Evolutionary conservation across 2,113 vertebrate species (phyloP).

Genomic region (Carlito syrichta): DNA sequence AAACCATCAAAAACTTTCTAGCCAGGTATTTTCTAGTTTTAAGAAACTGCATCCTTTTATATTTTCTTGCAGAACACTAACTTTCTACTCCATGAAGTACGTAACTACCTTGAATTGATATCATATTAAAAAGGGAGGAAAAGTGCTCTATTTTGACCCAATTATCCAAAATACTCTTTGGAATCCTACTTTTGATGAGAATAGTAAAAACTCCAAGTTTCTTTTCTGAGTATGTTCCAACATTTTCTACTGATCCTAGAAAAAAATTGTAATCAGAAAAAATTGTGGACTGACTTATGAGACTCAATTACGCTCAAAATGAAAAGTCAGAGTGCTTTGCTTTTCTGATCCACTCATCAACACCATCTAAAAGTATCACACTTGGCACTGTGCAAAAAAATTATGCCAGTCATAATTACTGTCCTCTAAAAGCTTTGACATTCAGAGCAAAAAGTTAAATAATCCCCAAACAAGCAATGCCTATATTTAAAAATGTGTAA

Average conservation of each 20-base stretch:
- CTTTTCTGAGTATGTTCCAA: neutral
- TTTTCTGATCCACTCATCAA: constrained; percentile 17
- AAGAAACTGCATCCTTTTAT: neutral
- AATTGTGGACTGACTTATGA: neutral
- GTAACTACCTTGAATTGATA: neutral
- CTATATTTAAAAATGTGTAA: neutral
- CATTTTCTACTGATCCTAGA: neutral
- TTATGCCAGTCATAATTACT: neutral
- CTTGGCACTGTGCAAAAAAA: neutral
- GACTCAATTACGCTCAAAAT: constrained; percentile 6
- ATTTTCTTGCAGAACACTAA: neutral
- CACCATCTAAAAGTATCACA: neutral
- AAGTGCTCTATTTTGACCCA: neutral
- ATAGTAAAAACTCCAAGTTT: neutral
- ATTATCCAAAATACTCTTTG: neutral
- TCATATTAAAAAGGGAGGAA: neutral
- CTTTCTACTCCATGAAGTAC: neutral
- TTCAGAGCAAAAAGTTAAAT: neutral
- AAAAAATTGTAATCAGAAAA: constrained; percentile 1
- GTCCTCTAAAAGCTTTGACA: neutral
- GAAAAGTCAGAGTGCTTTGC: neutral
- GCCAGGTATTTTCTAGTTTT: neutral
- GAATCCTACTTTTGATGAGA: neutral
- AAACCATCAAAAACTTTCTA: neutral
- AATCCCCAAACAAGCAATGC: neutral